A percentile compares a stretch with the other conserved stretches of the same genome.
These are phyloP conservation scores for Pseudococcus viburni DNA, from an alignment of 2,888 invertebrate genomes.

Conservation along the genomic window DNA sequence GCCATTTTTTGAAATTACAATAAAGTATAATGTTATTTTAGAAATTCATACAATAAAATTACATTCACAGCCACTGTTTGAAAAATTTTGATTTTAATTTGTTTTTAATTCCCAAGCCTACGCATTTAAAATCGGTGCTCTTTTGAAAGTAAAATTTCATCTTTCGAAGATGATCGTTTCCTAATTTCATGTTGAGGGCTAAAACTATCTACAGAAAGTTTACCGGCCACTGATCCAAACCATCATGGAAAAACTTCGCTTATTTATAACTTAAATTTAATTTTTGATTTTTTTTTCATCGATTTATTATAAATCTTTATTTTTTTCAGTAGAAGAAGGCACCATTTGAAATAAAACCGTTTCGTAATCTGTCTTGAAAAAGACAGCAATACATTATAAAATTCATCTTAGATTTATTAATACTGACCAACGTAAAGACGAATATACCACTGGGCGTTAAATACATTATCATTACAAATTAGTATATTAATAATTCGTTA, in stretches of 20 bases:
- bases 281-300: slow-evolving; percentile 10
- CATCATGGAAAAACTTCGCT: not conserved
- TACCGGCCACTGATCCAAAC: not conserved
- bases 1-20: not conserved
- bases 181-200: slow-evolving; percentile 57
- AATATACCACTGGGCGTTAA: not conserved
- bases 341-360: slow-evolving; percentile 52
- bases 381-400: not conserved
- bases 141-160: not conserved
- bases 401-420: slow-evolving; percentile 3
- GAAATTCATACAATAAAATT: slow-evolving; percentile 42
- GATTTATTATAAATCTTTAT: not conserved
- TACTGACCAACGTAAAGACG: slow-evolving; percentile 11
- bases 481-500: slow-evolving; percentile 55
- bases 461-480: not conserved
- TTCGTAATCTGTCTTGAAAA: not conserved
- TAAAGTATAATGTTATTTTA: slow-evolving; percentile 20
- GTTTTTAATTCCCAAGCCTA: not conserved
- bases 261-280: slow-evolving; percentile 46
- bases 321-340: slow-evolving; percentile 21
- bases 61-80: slow-evolving; percentile 56
- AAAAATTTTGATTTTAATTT: slow-evolving; percentile 45
- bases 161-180: not conserved
- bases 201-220: not conserved
- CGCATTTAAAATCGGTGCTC: slow-evolving; percentile 24